Conservation (phyloP, 2,888 invertebrate genomes). For the Acanthosepion lycidas region DNA sequence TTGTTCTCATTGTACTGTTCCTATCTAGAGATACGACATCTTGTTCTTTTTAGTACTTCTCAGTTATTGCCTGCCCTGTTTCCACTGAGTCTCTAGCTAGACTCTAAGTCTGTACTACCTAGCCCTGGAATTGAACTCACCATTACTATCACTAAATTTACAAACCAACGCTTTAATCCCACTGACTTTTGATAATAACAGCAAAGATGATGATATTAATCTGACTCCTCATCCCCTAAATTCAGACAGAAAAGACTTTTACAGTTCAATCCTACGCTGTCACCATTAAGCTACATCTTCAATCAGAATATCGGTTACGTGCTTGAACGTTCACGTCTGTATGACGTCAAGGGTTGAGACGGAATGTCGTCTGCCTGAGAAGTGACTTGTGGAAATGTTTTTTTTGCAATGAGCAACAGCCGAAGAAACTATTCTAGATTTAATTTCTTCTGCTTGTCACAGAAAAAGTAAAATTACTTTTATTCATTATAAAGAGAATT, state of each 20-base stretch:
- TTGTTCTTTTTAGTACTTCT: no score
- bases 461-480: not conserved
- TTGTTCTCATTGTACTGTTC: no score
- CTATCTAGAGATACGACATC: no score
- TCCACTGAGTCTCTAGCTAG: no score
- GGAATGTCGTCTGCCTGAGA: not conserved
- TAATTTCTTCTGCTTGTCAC: not conserved
- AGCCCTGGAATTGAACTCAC: no score
- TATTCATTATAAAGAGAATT: not conserved
- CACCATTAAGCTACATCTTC: not conserved
- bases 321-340: not conserved
- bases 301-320: not conserved
- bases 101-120: no score
- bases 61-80: no score
- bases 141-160: no score
- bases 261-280: not conserved
- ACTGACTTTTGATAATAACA: no score
- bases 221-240: no score
- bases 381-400: not conserved
- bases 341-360: not conserved
- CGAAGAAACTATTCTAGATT: constrained; percentile 20
- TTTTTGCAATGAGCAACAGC: not conserved
- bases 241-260: not conserved
- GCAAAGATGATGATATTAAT: no score
- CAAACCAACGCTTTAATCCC: no score